Conservation (phyloP, 92 coral and sea anemone genomes). For the Epizoanthus scotinus region DNA sequence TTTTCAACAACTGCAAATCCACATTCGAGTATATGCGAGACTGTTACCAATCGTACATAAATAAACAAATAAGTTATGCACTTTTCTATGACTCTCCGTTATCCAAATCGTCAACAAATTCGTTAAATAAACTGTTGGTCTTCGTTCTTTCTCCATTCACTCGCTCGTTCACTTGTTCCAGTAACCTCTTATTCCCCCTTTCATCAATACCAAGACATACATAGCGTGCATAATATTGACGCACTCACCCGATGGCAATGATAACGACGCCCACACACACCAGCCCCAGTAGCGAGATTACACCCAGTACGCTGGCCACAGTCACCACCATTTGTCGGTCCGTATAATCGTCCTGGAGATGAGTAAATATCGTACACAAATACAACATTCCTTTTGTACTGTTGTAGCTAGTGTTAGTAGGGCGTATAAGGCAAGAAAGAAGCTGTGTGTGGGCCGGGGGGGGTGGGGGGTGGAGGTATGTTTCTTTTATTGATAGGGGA, state of each 20-base stretch:
- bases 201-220: too few relatives aligned
- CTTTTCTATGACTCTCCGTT: too few relatives aligned
- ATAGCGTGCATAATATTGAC: not conserved
- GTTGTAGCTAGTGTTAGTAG: not conserved
- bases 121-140: not conserved
- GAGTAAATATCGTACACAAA: not conserved
- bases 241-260: conserved; percentile 66
- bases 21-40: too few relatives aligned
- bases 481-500: too few relatives aligned
- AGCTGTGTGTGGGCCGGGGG: too few relatives aligned
- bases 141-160: not conserved
- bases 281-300: conserved; percentile 70
- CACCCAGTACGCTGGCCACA: conserved; percentile 71
- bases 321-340: conserved; percentile 77
- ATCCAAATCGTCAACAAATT: too few relatives aligned
- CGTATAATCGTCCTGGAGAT: conserved; percentile 59
- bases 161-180: not conserved
- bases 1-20: not conserved
- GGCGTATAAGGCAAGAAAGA: too few relatives aligned
- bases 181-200: not conserved
- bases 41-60: too few relatives aligned
- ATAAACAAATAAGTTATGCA: too few relatives aligned
- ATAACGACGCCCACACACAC: conserved; percentile 62
- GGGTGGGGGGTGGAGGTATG: too few relatives aligned
- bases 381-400: not conserved